These are phyloP conservation scores for Theonella swinhoei DNA, from an alignment of 37 sponge, comb jelly and placozoan species.

Conservation along the genomic window DNA sequence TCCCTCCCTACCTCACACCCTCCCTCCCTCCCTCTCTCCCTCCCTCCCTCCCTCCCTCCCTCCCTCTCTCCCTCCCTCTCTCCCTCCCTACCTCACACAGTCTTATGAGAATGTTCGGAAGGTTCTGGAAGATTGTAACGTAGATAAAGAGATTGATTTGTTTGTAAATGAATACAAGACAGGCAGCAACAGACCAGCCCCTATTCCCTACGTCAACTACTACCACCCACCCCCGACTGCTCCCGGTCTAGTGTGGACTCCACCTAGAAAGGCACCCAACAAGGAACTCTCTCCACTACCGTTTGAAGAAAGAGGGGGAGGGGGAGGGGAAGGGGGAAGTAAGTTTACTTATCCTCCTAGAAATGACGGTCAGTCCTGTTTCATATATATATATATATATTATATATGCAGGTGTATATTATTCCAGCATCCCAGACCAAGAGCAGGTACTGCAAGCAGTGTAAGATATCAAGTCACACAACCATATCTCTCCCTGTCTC, in stretches of 20 bases:
- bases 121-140: slow-evolving; percentile 78
- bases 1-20: too few relatives aligned
- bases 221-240: slow-evolving; percentile 46
- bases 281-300: slow-evolving; percentile 1
- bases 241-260: not conserved
- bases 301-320: not conserved
- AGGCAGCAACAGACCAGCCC: slow-evolving; percentile 71
- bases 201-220: slow-evolving; percentile 80
- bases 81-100: slow-evolving; percentile 34
- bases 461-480: too few relatives aligned
- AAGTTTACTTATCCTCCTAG: not conserved
- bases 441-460: too few relatives aligned
- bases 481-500: too few relatives aligned
- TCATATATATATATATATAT: not conserved
- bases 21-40: slow-evolving; percentile 6
- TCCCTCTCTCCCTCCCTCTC: not conserved
- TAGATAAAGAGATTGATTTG: slow-evolving; percentile 86
- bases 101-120: slow-evolving; percentile 75
- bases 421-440: too few relatives aligned
- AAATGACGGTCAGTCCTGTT: not conserved
- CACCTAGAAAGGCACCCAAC: not conserved
- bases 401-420: too few relatives aligned
- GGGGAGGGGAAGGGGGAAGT: not conserved
- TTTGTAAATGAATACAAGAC: slow-evolving; percentile 77
- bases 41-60: not conserved